phyloP scores from a whole-genome alignment of 2,888 invertebrate species.

The Eupithecia vulgata region DNA sequence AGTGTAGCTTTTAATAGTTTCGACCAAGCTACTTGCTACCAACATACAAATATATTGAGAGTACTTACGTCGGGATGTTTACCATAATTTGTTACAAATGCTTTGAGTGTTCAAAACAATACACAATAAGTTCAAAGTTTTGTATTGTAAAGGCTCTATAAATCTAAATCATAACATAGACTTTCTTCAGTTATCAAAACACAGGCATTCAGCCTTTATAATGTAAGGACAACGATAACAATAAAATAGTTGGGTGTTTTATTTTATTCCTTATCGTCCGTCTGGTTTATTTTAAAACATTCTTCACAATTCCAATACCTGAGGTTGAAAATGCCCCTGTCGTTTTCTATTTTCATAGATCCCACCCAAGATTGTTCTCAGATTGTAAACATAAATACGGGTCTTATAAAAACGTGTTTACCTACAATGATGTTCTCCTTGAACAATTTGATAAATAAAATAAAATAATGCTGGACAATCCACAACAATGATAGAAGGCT shows the following conservation, averaged over 20 bases:
- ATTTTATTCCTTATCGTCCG: background rate
- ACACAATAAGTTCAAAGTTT: background rate
- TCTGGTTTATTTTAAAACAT: background rate
- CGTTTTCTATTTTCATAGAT: background rate
- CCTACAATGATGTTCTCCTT: background rate
- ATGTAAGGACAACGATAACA: background rate
- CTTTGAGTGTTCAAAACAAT: background rate
- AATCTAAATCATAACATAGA: conserved; percentile 1
- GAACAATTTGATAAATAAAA: background rate
- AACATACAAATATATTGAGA: background rate
- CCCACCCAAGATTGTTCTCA: background rate
- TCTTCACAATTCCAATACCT: background rate
- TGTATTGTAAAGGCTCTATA: background rate
- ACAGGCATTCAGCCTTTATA: background rate
- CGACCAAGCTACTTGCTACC: background rate
- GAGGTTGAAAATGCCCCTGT: background rate
- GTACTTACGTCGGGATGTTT: background rate
- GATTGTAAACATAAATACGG: background rate
- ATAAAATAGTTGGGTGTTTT: background rate
- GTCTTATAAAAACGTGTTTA: background rate
- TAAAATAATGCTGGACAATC: no score
- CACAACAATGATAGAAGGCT: no score
- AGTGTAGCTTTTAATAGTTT: background rate
- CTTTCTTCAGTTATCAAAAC: background rate
- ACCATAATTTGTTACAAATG: background rate